These are phyloP conservation scores for Phengaris alcon DNA, from an alignment of 2,888 invertebrate genomes.

Conservation along the genomic window DNA sequence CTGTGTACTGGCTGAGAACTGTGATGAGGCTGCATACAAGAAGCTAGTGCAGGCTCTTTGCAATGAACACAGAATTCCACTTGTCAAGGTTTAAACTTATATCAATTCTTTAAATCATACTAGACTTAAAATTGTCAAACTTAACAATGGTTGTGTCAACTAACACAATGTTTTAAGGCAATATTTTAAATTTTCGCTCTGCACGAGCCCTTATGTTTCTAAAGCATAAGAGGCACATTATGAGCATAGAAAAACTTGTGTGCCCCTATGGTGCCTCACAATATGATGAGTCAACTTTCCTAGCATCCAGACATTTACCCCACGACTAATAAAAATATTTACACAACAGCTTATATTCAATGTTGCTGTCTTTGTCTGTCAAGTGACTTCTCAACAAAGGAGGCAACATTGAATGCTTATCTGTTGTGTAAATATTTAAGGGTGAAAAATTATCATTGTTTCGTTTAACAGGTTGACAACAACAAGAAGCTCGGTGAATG, in stretches of 20 bases:
- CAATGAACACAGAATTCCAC: conserved; percentile 98
- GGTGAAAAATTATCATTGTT: neutral
- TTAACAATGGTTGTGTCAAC: neutral
- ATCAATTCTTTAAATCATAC: neutral
- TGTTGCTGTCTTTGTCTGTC: no score
- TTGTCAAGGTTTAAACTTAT: conserved; percentile 83
- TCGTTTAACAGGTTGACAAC: conserved; percentile 87
- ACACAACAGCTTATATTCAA: neutral
- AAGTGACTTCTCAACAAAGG: no score
- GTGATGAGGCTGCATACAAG: conserved; percentile 98
- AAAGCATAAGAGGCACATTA: conserved; percentile 48
- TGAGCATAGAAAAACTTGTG: conserved; percentile 63
- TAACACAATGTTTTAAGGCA: neutral
- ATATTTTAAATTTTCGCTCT: conserved; percentile 46
- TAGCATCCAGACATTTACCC: conserved; percentile 64
- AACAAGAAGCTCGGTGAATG: conserved; percentile 99
- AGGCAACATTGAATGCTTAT: no score
- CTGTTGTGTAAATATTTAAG: neutral
- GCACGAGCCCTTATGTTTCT: conserved; percentile 57
- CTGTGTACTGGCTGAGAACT: conserved; percentile 98
- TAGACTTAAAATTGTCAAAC: neutral
- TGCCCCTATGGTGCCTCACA: conserved; percentile 74
- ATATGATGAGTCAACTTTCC: conserved; percentile 70
- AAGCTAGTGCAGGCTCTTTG: conserved; percentile 98
- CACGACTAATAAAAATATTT: neutral